Percentiles rank a stretch among this genome's conserved stretches.
Conservation (phyloP, 1,140 invertebrate genomes). For the Brachionus rotundiformis region DNA sequence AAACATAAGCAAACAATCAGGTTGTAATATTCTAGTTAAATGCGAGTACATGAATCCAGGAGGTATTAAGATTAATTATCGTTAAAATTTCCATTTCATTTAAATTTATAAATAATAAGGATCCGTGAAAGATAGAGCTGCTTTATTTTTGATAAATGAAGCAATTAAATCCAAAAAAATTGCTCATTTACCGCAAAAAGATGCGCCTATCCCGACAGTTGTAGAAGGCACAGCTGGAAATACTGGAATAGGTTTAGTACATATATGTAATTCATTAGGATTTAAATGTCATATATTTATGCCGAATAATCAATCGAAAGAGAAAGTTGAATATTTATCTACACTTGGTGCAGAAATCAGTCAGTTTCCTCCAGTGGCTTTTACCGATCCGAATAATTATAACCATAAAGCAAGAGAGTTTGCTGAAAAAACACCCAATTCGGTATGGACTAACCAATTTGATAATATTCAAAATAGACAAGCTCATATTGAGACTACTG, state of each 20-base stretch:
- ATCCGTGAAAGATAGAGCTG: conserved; percentile 64
- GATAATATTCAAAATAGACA: conserved; percentile 64
- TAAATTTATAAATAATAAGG: conserved; percentile 50
- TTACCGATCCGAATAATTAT: conserved; percentile 61
- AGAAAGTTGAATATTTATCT: conserved; percentile 62
- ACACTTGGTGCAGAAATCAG: conserved; percentile 61
- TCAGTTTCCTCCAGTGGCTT: conserved; percentile 60
- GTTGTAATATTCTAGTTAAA: conserved; percentile 64
- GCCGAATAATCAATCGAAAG: conserved; percentile 64
- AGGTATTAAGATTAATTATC: conserved; percentile 52
- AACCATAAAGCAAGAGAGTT: conserved; percentile 62
- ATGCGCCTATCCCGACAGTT: conserved; percentile 55
- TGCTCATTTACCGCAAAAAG: conserved; percentile 29
- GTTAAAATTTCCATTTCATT: neutral
- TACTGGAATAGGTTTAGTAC: conserved; percentile 65
- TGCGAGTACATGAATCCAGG: conserved; percentile 64
- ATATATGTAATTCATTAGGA: conserved; percentile 62
- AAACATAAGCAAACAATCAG: conserved; percentile 62
- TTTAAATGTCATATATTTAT: conserved; percentile 65
- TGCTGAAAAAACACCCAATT: conserved; percentile 62
- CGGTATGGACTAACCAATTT: conserved; percentile 65
- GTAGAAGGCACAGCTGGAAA: conserved; percentile 66
- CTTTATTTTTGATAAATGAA: conserved; percentile 62
- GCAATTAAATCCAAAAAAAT: conserved; percentile 57
- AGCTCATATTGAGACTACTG: conserved; percentile 65